A percentile compares a stretch with the other conserved stretches of the same genome.
Conservation (phyloP, 2,888 invertebrate genomes). For the Coenonympha arcania region DNA sequence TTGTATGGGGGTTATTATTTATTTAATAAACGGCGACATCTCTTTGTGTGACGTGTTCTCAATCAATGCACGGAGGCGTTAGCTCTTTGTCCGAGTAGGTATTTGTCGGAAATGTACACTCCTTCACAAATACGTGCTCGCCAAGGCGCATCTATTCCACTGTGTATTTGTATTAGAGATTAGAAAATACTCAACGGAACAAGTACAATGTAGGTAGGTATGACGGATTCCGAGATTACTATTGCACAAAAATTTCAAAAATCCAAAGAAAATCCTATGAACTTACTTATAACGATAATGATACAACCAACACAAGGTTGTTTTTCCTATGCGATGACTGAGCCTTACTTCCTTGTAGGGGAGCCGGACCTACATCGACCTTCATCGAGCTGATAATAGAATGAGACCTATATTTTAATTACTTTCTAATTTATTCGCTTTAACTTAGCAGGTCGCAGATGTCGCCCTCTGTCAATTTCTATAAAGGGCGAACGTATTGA, state of each 20-base stretch:
- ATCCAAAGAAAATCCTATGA: neutral
- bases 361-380: too few species aligned
- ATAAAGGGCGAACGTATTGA: too few species aligned
- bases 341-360: too few species aligned
- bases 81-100: conserved; percentile 34
- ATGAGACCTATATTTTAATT: too few species aligned
- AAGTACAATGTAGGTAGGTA: conserved; percentile 2
- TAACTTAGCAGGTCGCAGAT: too few species aligned
- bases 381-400: too few species aligned
- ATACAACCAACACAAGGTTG: too few species aligned
- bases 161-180: conserved; percentile 13
- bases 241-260: neutral
- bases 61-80: conserved; percentile 51
- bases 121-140: conserved; percentile 20
- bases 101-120: conserved; percentile 33
- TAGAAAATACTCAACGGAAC: conserved; percentile 10
- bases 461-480: too few species aligned
- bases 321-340: too few species aligned
- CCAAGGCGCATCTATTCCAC: conserved; percentile 10
- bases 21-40: conserved; percentile 65
- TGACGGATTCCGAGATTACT: neutral
- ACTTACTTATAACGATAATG: too few species aligned
- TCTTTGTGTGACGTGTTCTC: conserved; percentile 54
- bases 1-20: conserved; percentile 65
- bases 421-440: too few species aligned